A percentile compares a stretch with the other conserved stretches of the same genome.
Conservation (phyloP, 2,113 vertebrate genomes). For the Nothoprocta pentlandii region DNA sequence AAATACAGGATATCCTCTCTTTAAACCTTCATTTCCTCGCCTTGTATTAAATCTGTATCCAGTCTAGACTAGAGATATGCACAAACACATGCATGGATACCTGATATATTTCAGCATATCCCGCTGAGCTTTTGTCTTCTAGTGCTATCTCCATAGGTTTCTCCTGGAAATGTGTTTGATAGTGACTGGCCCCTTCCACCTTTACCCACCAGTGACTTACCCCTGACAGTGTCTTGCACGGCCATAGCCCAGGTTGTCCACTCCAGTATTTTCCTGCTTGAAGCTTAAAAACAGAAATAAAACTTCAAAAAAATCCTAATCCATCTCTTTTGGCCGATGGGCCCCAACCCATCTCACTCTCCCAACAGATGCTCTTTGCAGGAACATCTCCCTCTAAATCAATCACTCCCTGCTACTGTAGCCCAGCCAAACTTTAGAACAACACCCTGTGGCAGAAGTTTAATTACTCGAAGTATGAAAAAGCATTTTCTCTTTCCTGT, state of each 20-base stretch:
- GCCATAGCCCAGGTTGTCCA: too few species aligned
- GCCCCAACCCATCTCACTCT: fast-evolving
- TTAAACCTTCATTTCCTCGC: neutral
- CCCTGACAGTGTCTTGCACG: neutral
- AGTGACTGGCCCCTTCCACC: neutral
- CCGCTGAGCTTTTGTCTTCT: neutral
- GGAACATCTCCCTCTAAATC: neutral
- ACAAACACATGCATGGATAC: neutral
- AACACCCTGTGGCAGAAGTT: fast-evolving
- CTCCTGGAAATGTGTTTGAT: neutral
- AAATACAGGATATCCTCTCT: fast-evolving
- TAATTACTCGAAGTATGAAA: neutral
- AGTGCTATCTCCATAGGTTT: neutral
- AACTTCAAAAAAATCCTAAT: neutral
- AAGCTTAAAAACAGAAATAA: neutral
- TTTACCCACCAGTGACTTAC: neutral
- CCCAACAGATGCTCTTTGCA: neutral
- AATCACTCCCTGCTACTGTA: neutral
- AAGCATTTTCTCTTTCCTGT: neutral
- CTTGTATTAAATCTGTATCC: neutral
- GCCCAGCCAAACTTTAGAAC: neutral
- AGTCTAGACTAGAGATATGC: neutral
- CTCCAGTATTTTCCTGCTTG: neutral
- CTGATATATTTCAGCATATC: neutral
- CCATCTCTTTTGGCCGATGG: fast-evolving